These are phyloP conservation scores for Saxidomus purpurata DNA, from an alignment of 1,140 invertebrate species.

Conservation along the genomic window DNA sequence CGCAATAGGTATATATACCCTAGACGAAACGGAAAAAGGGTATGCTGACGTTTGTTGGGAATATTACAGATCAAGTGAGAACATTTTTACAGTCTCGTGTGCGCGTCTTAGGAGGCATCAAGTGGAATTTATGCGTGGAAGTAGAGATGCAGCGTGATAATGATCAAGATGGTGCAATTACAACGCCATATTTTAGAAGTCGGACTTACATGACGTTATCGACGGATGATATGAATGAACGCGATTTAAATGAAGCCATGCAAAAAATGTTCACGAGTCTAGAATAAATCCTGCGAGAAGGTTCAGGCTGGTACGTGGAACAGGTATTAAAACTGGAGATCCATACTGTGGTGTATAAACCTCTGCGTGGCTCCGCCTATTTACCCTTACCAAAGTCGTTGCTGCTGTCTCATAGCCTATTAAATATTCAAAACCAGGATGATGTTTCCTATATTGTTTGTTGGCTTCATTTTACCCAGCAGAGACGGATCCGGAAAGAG, in stretches of 20 bases:
- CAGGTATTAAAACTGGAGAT: conserved; percentile 27
- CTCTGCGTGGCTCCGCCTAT: conserved; percentile 4
- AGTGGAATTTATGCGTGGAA: conserved; percentile 23
- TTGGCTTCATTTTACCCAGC: conserved; percentile 1
- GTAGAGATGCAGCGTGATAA: conserved; percentile 26
- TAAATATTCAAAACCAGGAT: conserved; percentile 26
- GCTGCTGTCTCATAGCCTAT: background rate
- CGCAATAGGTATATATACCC: background rate
- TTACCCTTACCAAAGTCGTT: background rate
- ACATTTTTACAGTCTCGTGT: background rate
- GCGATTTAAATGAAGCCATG: conserved; percentile 15
- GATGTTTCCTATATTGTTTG: background rate
- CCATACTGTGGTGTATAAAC: conserved; percentile 35
- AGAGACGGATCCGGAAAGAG: background rate
- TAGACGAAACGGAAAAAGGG: background rate
- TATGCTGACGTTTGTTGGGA: conserved; percentile 20
- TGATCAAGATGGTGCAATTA: background rate
- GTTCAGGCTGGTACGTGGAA: conserved; percentile 29
- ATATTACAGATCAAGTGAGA: conserved; percentile 16
- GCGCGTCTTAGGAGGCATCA: background rate
- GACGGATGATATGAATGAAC: background rate
- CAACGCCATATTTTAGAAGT: conserved; percentile 28
- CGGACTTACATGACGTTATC: conserved; percentile 1
- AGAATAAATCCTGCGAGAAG: background rate
- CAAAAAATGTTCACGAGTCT: background rate